Evolutionary conservation across 2,888 invertebrate genomes (phyloP), one percentile per base, ranked within the genome.

Genomic region (Rotaria socialis): DNA sequence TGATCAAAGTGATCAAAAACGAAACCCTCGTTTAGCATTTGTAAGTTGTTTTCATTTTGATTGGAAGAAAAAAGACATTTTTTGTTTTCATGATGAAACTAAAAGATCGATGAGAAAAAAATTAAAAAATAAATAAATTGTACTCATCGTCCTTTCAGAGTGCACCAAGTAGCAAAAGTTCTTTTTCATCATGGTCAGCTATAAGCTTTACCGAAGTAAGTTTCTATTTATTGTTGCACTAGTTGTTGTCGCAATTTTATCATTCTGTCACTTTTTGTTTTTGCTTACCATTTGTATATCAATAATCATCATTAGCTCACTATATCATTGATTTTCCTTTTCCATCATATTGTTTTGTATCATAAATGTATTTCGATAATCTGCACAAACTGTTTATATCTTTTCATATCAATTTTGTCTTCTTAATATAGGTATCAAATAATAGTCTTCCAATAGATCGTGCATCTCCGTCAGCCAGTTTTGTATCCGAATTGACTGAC

Each of bases 1-100:
- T 86, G 90, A 91, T 87, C 89, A 88, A 87, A 89, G 89, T 56
- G 89, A 80, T 80, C 47, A n/a, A 47, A 80, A 80, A 24, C 16
- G 11, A 10, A 80, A 80, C 47, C 35, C 80, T 10, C 43, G 80
- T n/a, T 80, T 80, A 47, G 80, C 80, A 10, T n/a, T 10, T 43
- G 80, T 80, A n/a, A 80, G 47, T 80, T 22, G 16, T 35, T 35
- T 35, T 35, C 11, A 2, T 35, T 67, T 67, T 67, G 2, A 4
- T 67, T 11, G 0, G 5, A 6, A 16, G 5, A 3, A 27, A 16
- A 41, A 67, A 19, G 4, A 6, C 6, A 67, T 35, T 35, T 27
- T 19, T 27, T 27, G 11, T 41, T 16, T 67, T 35, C 19, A 3
- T 67, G 24, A 19, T 19, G 6, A 35, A 35, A 67, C 7, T 67